These are phyloP conservation scores for Thereva unica DNA, from an alignment of 2,888 invertebrate genomes.

Conservation along the genomic window DNA sequence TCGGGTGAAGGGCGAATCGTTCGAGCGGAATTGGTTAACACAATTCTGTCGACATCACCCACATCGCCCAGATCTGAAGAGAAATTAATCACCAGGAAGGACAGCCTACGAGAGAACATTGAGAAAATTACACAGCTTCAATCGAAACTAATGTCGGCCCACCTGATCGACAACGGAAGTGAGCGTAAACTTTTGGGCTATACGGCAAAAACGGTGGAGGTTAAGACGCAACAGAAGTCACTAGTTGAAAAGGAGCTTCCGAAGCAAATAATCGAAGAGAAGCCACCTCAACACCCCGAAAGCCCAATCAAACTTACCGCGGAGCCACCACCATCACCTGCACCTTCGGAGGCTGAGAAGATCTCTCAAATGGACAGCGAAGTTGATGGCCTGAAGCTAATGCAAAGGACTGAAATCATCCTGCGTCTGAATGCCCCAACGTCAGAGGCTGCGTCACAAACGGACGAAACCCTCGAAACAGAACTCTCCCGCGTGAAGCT, in stretches of 20 bases:
- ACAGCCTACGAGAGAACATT: constrained; percentile 57
- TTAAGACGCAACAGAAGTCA: constrained; percentile 38
- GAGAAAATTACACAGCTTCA: constrained; percentile 58
- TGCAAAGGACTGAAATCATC: constrained; percentile 68
- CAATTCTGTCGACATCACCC: constrained; percentile 48
- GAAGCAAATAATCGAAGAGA: constrained; percentile 2
- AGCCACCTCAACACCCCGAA: not conserved
- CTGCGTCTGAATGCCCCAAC: constrained; percentile 66
- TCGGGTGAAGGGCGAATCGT: constrained; percentile 50
- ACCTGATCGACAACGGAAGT: constrained; percentile 48
- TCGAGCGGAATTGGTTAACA: constrained; percentile 55
- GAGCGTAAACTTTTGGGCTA: constrained; percentile 45
- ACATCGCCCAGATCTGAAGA: constrained; percentile 41
- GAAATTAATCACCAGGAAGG: constrained; percentile 51
- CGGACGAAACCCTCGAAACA: constrained; percentile 58
- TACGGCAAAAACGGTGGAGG: constrained; percentile 39
- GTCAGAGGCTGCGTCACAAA: constrained; percentile 66
- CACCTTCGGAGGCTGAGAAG: constrained; percentile 38
- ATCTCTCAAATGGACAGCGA: constrained; percentile 47
- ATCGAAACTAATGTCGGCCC: constrained; percentile 57
- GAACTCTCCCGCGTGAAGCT: constrained; percentile 49
- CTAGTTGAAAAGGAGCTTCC: constrained; percentile 40
- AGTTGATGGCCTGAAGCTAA: constrained; percentile 60
- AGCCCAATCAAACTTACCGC: not conserved
- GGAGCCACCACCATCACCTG: not conserved